These are phyloP conservation scores for Myioborus miniatus DNA, from an alignment of 2,797 vertebrate species.

Conservation along the genomic window DNA sequence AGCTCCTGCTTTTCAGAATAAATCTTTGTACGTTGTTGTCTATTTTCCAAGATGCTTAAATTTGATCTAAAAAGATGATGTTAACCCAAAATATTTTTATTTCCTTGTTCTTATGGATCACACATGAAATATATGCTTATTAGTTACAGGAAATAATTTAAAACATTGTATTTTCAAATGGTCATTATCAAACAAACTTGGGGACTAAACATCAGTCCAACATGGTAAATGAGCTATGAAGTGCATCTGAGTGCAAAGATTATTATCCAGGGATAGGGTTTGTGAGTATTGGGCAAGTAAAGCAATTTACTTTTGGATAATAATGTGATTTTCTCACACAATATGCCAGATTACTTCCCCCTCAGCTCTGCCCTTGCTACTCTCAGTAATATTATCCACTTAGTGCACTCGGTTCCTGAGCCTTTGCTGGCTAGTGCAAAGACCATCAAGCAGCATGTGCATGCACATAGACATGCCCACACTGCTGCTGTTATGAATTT, in stretches of 20 bases:
- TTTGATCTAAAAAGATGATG: background rate
- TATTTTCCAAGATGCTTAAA: background rate
- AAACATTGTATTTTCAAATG: conserved; percentile 73
- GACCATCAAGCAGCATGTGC: background rate
- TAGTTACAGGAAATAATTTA: conserved; percentile 74
- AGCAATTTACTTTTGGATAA: conserved; percentile 58
- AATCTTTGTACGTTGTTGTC: background rate
- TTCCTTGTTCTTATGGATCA: conserved; percentile 11
- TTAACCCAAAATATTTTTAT: background rate
- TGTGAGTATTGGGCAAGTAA: conserved; percentile 64
- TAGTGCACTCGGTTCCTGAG: background rate
- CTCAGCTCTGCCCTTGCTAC: conserved; percentile 22
- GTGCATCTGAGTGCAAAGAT: conserved; percentile 71
- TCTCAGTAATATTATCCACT: conserved; percentile 14
- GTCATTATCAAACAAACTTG: conserved; percentile 68
- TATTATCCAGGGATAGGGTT: conserved; percentile 61
- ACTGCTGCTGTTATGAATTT: background rate
- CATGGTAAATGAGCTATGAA: conserved; percentile 72
- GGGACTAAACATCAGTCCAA: conserved; percentile 61
- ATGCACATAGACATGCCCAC: too few relatives aligned
- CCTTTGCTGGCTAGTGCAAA: background rate
- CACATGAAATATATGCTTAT: conserved; percentile 60
- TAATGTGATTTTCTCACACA: conserved; percentile 66
- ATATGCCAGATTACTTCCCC: conserved; percentile 57
- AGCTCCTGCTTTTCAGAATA: background rate